Evolutionary conservation across 2,113 vertebrate species (phyloP), one percentile per base, ranked within the genome.

Genomic region (Jacana jacana): DNA sequence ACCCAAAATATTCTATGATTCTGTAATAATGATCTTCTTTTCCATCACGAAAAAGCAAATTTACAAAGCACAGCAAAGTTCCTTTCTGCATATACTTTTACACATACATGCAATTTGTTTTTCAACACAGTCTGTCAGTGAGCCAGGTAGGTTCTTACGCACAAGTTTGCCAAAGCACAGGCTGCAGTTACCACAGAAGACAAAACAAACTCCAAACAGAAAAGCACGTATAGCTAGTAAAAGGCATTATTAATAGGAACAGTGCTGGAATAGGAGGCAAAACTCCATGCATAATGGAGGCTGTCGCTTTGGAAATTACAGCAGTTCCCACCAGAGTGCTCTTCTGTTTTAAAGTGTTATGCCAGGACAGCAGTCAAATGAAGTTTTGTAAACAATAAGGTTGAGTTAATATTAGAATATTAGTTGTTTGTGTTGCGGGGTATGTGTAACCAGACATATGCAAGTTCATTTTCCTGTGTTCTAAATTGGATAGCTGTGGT

Each of bases 121-220:
- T 79, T 71, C 39, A 69, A 44, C 51, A 77, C 19, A 58, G 13
- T 0, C 1, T 83, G 27, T 19, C 0, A 1, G 37, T 68, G 58
- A 77, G 10, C 16, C 0, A 0, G 20, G 8, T 33, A 71, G 31
- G 35, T 69, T 77, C 57, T 78, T 69, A 35, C 3, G 19, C 17
- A n/a, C 37, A 65, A 39, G 22, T 80, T 91, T 82, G 54, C 69
- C 60, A 76, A 79, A 73, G 25, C 33, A 89, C 24, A 88, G 23
- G 25, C 66, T 85, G 64, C 48, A 81, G 80, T 93, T 94, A 87
- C 73, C 61, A 70, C 39, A 93, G 88, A 60, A 91, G 37, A 44
- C 37, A 93, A 93, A 94, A 84, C n/a, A 95, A 91, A 85, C 65
- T 72, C 33, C 77, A 88, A 86, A 82, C 57, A 91, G 68, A 96